Conservation (phyloP, 2,888 invertebrate species). For the Eristalis tenax region DNA sequence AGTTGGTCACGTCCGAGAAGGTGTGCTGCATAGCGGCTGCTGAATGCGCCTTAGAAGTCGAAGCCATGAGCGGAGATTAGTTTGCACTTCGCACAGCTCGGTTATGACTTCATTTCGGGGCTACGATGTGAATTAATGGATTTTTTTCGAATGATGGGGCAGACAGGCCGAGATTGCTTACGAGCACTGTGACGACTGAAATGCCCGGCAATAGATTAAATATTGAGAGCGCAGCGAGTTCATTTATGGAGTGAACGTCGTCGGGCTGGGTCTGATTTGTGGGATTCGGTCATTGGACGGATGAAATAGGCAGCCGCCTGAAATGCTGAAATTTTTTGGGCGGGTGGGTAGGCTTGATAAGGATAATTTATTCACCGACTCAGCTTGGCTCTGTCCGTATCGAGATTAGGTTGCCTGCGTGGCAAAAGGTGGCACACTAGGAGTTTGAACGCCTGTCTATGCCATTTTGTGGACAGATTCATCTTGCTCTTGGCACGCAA, state of each 20-base stretch:
- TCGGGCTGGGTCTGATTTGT: background rate
- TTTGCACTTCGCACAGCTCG: background rate
- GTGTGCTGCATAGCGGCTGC: background rate
- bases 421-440: no score
- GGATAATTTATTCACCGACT: no score
- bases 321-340: no score
- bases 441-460: no score
- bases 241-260: background rate
- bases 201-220: background rate
- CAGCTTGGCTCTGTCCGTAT: no score
- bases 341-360: no score
- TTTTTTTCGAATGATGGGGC: background rate
- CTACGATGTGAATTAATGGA: background rate
- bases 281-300: no score
- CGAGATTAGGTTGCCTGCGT: no score
- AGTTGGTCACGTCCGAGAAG: background rate
- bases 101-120: background rate
- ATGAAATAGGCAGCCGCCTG: no score
- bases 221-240: background rate
- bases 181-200: background rate
- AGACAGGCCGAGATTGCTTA: background rate
- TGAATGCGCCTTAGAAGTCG: background rate
- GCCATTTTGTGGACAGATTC: no score
- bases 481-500: no score
- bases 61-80: background rate